These are phyloP conservation scores for Epinotia bilunana DNA, from an alignment of 2,888 invertebrate species.

Conservation along the genomic window DNA sequence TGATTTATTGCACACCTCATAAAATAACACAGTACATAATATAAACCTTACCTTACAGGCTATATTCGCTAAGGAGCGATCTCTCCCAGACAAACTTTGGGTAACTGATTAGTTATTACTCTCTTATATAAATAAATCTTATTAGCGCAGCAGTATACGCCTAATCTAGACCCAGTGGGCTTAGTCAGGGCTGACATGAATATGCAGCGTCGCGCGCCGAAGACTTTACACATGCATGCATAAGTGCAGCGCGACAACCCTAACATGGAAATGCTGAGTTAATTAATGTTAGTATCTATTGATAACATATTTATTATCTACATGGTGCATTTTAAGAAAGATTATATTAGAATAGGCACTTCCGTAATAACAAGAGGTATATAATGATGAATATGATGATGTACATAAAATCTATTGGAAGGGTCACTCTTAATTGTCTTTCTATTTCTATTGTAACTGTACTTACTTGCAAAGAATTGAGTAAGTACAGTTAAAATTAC, in stretches of 20 bases:
- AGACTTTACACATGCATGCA: constrained; percentile 58
- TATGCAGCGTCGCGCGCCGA: constrained; percentile 65
- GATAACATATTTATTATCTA: not conserved
- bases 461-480: not conserved
- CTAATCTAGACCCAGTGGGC: constrained; percentile 7
- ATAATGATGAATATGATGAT: too few species aligned
- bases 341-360: too few species aligned
- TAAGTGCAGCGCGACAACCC: constrained; percentile 49
- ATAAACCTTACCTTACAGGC: too few species aligned
- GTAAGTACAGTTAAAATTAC: not conserved
- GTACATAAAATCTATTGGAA: not conserved
- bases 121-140: too few species aligned
- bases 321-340: too few species aligned
- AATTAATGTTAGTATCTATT: not conserved
- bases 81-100: too few species aligned
- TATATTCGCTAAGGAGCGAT: too few species aligned
- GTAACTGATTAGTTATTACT: too few species aligned
- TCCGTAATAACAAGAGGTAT: too few species aligned
- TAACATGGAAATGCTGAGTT: constrained; percentile 8
- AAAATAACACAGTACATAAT: too few species aligned
- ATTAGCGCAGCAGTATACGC: not conserved
- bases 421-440: not conserved
- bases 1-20: too few species aligned
- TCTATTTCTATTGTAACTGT: not conserved
- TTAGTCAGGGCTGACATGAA: constrained; percentile 56